Conservation (phyloP, 1,140 invertebrate genomes). For the Medauroidea extradentata region DNA sequence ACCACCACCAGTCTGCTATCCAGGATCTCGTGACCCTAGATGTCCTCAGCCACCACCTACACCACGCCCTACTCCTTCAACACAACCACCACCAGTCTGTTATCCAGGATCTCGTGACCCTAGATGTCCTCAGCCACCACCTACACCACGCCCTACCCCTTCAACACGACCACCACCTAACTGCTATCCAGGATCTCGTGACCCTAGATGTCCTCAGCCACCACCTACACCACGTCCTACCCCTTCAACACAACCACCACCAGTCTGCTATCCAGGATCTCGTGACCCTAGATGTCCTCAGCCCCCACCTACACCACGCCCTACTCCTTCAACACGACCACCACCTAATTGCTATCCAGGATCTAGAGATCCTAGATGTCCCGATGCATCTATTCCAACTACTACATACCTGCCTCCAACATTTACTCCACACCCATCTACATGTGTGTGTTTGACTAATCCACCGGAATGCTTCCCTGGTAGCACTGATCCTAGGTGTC, state of each 20-base stretch:
- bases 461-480: constrained; percentile 43
- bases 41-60: constrained; percentile 34
- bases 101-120: constrained; percentile 27
- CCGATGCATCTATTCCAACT: constrained; percentile 15
- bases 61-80: constrained; percentile 12
- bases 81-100: constrained; percentile 30
- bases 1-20: constrained; percentile 26
- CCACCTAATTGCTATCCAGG: constrained; percentile 41
- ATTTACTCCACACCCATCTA: too few species aligned
- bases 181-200: constrained; percentile 34
- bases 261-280: constrained; percentile 28
- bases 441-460: too few species aligned
- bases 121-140: constrained; percentile 22
- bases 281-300: constrained; percentile 43
- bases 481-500: constrained; percentile 45
- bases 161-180: constrained; percentile 11
- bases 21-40: constrained; percentile 38
- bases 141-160: background rate
- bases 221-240: constrained; percentile 14
- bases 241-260: constrained; percentile 21
- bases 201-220: constrained; percentile 37
- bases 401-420: background rate
- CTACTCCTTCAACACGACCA: constrained; percentile 25
- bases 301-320: constrained; percentile 24
- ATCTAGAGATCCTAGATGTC: constrained; percentile 32